phyloP scores from a whole-genome alignment of 2,888 invertebrate species.

The Heliconius charithonia region DNA sequence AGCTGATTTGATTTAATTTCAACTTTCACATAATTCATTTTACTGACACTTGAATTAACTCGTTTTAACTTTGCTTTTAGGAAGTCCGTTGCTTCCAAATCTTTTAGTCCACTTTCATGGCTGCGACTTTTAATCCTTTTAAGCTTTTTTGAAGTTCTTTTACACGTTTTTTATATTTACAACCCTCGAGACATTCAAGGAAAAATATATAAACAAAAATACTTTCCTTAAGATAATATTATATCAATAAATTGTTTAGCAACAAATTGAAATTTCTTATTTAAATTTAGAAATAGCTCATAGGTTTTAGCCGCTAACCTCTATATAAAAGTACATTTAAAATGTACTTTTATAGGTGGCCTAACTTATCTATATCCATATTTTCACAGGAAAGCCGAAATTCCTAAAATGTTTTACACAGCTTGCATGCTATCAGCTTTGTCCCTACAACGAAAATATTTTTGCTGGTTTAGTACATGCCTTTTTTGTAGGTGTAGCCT shows the following conservation, averaged over 20 bases:
- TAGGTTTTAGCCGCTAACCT: no score
- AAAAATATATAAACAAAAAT: background rate
- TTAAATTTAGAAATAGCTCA: background rate
- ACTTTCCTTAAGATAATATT: background rate
- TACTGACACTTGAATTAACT: slow-evolving; percentile 15
- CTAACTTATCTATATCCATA: background rate
- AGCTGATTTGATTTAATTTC: no score
- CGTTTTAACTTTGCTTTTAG: slow-evolving; percentile 20
- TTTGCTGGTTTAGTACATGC: background rate
- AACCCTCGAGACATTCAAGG: no score
- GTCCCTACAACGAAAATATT: background rate
- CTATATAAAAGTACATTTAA: no score
- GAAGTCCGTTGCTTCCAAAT: slow-evolving; percentile 6
- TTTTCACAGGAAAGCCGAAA: background rate
- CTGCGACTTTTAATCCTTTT: background rate
- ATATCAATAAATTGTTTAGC: background rate
- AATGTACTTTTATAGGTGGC: background rate
- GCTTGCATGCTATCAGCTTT: background rate
- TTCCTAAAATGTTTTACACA: background rate
- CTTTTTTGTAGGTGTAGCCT: background rate
- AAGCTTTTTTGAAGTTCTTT: background rate
- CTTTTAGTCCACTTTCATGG: background rate
- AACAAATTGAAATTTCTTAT: no score
- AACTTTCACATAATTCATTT: slow-evolving; percentile 21
- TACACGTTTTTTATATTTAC: background rate